Evolutionary conservation across 2,888 invertebrate species (phyloP), one percentile per base, ranked within the genome.

Genomic region (Pedicia rivosa): DNA sequence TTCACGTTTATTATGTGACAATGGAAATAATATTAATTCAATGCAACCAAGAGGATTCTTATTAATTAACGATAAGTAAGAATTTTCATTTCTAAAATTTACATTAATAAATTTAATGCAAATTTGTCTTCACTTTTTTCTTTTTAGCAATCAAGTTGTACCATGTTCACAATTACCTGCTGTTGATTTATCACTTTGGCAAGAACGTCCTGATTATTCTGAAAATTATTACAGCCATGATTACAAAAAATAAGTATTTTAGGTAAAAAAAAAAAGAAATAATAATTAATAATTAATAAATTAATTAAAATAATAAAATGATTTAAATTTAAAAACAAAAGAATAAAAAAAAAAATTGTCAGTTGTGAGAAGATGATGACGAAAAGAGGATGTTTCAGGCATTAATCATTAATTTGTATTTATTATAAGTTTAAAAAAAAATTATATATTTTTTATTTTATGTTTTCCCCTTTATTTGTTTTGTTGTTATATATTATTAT

Each of bases 1-100:
- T 58, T 75, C 86, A 0, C 71, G 83, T 33, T 56, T 87, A 17
- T 63, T 87, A 40, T 87, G 87, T 52, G 82, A 88, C 54, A 86
- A 87, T 56, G 74, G 78, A 0, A 74, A 78, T 47, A 61, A 70
- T 30, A 70, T 83, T 7, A 51, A 63, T 42, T 65, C 67, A 35
- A 72, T 82, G 53, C 83, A 83, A 53, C 66, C 65, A 1, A 65
- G 65, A 45, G 78, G 77, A 1, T 82, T 83, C 52, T 67, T 72
- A 50, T 57, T 66, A 42, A 69, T 79, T 44, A 72, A 75, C 0
- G 48, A 60, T 46, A 51, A 53, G 74, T 74, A 62, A 65, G 64
- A 57, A 43, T 19, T 29, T 13, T 13, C 13, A 26, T 31, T 24
- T 31, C 19, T 25, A 19, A 10, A 14, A n/a, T 25, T 20, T 38